Percentiles rank a stretch among this genome's conserved stretches.
Conservation (phyloP, 2,797 vertebrate genomes). For the Lepus oiostolus region DNA sequence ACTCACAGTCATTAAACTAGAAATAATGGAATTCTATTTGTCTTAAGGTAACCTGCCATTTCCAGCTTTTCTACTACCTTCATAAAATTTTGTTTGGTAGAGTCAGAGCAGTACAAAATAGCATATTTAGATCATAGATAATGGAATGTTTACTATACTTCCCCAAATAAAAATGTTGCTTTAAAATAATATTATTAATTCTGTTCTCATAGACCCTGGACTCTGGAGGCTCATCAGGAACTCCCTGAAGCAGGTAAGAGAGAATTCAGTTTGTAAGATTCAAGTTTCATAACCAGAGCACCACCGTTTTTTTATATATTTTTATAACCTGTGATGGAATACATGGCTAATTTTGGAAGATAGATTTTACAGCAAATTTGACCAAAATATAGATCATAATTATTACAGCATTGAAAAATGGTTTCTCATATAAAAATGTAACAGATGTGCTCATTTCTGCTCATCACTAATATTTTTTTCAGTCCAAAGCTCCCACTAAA, state of each 20-base stretch:
- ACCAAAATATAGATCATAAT: background rate
- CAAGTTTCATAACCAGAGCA: background rate
- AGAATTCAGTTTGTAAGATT: background rate
- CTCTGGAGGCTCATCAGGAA: background rate
- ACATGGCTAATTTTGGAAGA: background rate
- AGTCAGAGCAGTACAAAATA: background rate
- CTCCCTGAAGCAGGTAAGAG: background rate
- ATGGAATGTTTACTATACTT: background rate
- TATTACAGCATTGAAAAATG: background rate
- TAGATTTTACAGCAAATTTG: background rate
- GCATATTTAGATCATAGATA: background rate
- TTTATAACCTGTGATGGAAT: background rate
- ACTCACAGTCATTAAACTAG: background rate
- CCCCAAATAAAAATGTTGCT: background rate
- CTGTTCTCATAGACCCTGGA: background rate
- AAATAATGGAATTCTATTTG: slow-evolving; percentile 32
- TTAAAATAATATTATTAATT: background rate
- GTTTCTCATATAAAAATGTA: background rate
- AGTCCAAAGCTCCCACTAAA: background rate
- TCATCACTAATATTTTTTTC: background rate
- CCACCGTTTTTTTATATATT: background rate
- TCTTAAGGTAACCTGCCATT: background rate
- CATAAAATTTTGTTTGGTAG: background rate
- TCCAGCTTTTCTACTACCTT: background rate
- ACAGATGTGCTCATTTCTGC: background rate